Conservation (phyloP, 2,888 invertebrate genomes). For the Chloromyia formosa region DNA sequence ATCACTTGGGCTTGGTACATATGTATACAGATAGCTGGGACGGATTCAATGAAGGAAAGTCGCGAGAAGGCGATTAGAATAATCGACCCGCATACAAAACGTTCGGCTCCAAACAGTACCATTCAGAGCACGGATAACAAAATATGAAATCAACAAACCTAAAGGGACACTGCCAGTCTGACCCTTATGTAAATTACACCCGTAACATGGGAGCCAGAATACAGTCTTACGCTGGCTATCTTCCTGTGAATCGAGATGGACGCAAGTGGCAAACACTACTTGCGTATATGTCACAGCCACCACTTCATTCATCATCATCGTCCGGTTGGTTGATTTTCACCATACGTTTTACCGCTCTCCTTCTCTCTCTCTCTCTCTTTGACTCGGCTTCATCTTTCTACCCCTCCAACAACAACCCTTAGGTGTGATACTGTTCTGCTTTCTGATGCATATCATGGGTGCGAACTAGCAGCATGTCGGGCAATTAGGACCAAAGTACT, state of each 20-base stretch:
- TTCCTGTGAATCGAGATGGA: constrained; percentile 4
- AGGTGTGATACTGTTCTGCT: background rate
- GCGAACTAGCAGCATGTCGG: constrained; percentile 25
- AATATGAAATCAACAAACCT: background rate
- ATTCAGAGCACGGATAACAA: no score
- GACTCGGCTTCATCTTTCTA: no score
- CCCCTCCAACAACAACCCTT: no score
- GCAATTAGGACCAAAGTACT: constrained; percentile 4
- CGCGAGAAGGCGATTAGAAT: no score
- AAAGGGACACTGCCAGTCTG: background rate
- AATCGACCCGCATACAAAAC: no score
- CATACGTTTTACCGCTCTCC: no score
- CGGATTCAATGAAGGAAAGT: no score
- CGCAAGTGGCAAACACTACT: constrained; percentile 8
- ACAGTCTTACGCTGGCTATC: background rate
- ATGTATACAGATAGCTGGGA: no score
- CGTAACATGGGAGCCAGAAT: background rate
- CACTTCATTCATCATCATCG: constrained; percentile 35
- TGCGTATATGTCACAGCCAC: constrained; percentile 13
- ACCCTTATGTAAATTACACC: constrained; percentile 19
- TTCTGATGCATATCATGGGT: constrained; percentile 2
- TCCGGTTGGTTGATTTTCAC: background rate
- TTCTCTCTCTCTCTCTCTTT: no score
- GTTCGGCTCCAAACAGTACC: no score
- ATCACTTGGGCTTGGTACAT: no score